These are phyloP conservation scores for Spialia ferax DNA, from an alignment of 2,888 invertebrate species.

Conservation along the genomic window DNA sequence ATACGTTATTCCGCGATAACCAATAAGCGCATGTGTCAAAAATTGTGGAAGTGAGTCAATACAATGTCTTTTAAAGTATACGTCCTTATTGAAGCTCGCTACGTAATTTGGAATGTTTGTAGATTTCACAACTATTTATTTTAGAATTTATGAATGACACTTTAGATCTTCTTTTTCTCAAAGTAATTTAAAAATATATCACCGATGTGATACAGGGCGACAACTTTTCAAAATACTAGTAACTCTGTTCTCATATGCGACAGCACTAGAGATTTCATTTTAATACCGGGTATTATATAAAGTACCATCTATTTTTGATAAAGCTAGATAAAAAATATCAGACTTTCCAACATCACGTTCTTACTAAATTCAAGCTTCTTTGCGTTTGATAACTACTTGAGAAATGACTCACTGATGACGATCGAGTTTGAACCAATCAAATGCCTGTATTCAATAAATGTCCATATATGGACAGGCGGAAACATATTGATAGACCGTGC, in stretches of 20 bases:
- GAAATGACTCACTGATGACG: slow-evolving; percentile 77
- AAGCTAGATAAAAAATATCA: slow-evolving; percentile 57
- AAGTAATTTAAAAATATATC: background rate
- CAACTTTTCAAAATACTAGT: slow-evolving; percentile 65
- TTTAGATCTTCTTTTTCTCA: background rate
- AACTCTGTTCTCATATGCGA: slow-evolving; percentile 53
- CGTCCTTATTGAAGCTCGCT: background rate
- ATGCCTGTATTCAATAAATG: slow-evolving; percentile 85
- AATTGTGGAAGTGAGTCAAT: slow-evolving; percentile 64
- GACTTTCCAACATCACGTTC: slow-evolving; percentile 51
- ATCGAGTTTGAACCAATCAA: slow-evolving; percentile 82
- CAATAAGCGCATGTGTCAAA: slow-evolving; percentile 85
- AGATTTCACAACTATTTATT: slow-evolving; percentile 9
- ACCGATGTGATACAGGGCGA: slow-evolving; percentile 53
- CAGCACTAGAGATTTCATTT: slow-evolving; percentile 49
- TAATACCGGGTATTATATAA: slow-evolving; percentile 52
- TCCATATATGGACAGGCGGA: slow-evolving; percentile 88
- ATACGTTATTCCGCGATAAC: slow-evolving; percentile 68
- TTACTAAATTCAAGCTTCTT: slow-evolving; percentile 59
- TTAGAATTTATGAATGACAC: slow-evolving; percentile 3
- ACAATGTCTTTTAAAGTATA: slow-evolving; percentile 54
- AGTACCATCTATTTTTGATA: slow-evolving; percentile 49
- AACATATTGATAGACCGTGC: slow-evolving; percentile 59
- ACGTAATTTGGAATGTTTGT: slow-evolving; percentile 33
- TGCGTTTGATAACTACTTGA: slow-evolving; percentile 58